Conservation (phyloP, 1,140 invertebrate species). For the Hydropsyche tenuis region DNA sequence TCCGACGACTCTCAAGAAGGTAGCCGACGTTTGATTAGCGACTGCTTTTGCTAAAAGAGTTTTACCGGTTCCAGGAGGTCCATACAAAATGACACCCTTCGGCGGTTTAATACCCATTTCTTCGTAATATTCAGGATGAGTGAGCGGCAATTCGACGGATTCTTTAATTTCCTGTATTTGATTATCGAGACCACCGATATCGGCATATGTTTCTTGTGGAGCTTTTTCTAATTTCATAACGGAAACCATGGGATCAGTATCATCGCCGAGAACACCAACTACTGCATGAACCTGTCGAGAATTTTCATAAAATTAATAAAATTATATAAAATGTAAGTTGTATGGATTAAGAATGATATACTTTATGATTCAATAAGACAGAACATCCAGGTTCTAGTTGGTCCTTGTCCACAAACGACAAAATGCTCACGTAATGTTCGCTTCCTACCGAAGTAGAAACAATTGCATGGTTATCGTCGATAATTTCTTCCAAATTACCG, state of each 20-base stretch:
- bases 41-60: slow-evolving; percentile 98
- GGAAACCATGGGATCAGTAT: slow-evolving; percentile 99
- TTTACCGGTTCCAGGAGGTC: slow-evolving; percentile 97
- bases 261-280: slow-evolving; percentile 97
- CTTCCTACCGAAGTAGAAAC: slow-evolving; percentile 99
- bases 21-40: slow-evolving; percentile 99
- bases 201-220: slow-evolving; percentile 99
- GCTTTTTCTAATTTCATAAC: slow-evolving; percentile 99
- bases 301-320: slow-evolving; percentile 1
- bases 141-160: slow-evolving; percentile 97
- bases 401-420: slow-evolving; percentile 99
- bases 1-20: slow-evolving; percentile 97
- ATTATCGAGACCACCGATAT: slow-evolving; percentile 98
- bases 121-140: slow-evolving; percentile 99
- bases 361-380: slow-evolving; percentile 97
- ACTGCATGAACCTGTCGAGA: slow-evolving; percentile 94
- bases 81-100: slow-evolving; percentile 99
- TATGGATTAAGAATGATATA: slow-evolving; percentile 43
- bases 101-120: slow-evolving; percentile 99
- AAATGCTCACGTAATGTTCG: slow-evolving; percentile 99
- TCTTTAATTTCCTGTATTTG: slow-evolving; percentile 99
- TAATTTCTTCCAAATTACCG: slow-evolving; percentile 99
- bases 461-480: slow-evolving; percentile 99
- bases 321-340: background rate
- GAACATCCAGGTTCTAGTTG: slow-evolving; percentile 99